phyloP scores from a whole-genome alignment of 2,113 vertebrate species.

The Gambusia affinis region DNA sequence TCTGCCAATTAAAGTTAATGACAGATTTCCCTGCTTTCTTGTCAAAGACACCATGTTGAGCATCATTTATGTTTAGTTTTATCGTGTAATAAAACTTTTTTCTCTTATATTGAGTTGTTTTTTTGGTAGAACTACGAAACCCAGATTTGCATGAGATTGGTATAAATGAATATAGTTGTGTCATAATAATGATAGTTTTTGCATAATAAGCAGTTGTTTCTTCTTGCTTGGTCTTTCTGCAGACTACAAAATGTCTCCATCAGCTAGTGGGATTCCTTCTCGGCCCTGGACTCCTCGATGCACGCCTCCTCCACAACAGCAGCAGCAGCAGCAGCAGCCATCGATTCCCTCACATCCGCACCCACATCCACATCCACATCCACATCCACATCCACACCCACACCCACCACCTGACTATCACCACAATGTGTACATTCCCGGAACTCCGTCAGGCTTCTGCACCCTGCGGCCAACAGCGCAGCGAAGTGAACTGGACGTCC shows the following conservation, averaged over 20 bases:
- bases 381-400: slow-evolving; percentile 62
- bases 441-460: slow-evolving; percentile 85
- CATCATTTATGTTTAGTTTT: neutral
- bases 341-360: slow-evolving; percentile 73
- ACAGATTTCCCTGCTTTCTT: neutral
- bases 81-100: neutral
- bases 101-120: neutral
- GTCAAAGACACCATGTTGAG: neutral
- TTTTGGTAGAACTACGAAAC: neutral
- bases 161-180: slow-evolving; percentile 11
- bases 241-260: slow-evolving; percentile 87
- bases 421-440: slow-evolving; percentile 91
- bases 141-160: neutral
- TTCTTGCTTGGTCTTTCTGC: neutral
- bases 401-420: slow-evolving; percentile 89
- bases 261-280: slow-evolving; percentile 69
- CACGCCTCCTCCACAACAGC: slow-evolving; percentile 78
- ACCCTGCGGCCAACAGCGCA: slow-evolving; percentile 80
- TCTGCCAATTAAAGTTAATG: no score
- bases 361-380: slow-evolving; percentile 73
- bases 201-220: slow-evolving; percentile 13
- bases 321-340: slow-evolving; percentile 74
- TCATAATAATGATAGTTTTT: slow-evolving; percentile 15
- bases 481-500: slow-evolving; percentile 83
- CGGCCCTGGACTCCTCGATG: slow-evolving; percentile 86